Percentiles rank a stretch among this genome's conserved stretches.
These are phyloP conservation scores for Apodemia zela DNA, from an alignment of 2,888 invertebrate genomes.

Conservation along the genomic window DNA sequence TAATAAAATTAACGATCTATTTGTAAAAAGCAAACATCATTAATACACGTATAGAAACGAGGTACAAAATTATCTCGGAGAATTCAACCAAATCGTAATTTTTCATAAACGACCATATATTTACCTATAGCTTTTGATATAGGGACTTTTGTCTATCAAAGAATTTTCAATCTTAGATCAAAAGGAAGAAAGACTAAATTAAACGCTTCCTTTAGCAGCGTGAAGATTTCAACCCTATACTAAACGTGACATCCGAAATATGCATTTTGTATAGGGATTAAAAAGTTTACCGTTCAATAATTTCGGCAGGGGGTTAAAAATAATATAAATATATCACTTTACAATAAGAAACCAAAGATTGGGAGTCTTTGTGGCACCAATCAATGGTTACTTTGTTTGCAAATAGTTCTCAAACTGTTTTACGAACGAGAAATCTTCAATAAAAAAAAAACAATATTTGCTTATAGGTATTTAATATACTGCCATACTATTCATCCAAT, in stretches of 20 bases:
- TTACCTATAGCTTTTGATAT: conserved; percentile 28
- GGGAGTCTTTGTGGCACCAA: conserved; percentile 69
- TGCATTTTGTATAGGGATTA: conserved; percentile 52
- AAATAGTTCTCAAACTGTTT: conserved; percentile 50
- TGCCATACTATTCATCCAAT: no score
- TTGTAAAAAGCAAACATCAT: conserved; percentile 49
- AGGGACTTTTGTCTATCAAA: background rate
- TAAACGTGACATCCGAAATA: conserved; percentile 25
- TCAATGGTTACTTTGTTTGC: conserved; percentile 53
- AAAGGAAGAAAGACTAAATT: no score
- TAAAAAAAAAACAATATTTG: no score
- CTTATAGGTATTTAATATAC: no score
- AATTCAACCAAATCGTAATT: conserved; percentile 53
- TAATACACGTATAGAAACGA: conserved; percentile 42
- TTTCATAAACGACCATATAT: conserved; percentile 52
- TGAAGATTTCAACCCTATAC: conserved; percentile 9
- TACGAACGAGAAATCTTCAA: no score
- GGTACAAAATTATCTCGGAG: conserved; percentile 41
- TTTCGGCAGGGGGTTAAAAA: conserved; percentile 58
- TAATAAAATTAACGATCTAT: conserved; percentile 8
- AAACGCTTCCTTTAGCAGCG: no score
- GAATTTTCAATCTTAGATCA: background rate
- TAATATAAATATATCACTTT: conserved; percentile 78
- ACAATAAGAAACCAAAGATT: conserved; percentile 65
- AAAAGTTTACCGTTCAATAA: conserved; percentile 48